phyloP scores from a whole-genome alignment of 2,113 vertebrate genomes.

The Laticauda colubrina region DNA sequence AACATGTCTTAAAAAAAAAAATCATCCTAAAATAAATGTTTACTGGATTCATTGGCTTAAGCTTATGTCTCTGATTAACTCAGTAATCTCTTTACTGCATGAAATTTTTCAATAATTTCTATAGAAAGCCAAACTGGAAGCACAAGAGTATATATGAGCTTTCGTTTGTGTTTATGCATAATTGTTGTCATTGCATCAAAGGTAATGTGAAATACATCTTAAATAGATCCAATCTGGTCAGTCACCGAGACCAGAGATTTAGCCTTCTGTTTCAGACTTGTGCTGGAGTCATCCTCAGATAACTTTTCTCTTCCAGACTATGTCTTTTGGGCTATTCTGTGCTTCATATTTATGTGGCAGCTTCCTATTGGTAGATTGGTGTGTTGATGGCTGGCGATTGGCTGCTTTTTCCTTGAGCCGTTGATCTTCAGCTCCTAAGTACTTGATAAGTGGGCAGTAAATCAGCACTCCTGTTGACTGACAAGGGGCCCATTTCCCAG shows the following conservation, averaged over 20 bases:
- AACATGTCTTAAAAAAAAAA: not conserved
- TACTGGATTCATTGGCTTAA: slow-evolving; percentile 17
- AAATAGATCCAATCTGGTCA: not conserved
- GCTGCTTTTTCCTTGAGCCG: not conserved
- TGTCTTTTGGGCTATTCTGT: not conserved
- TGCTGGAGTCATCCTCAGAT: too few species aligned
- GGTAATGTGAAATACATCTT: not conserved
- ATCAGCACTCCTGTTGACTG: not conserved
- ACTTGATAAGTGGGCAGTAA: not conserved
- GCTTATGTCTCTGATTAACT: not conserved
- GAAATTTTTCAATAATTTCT: slow-evolving; percentile 30
- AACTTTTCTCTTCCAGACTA: not conserved
- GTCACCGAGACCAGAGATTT: not conserved
- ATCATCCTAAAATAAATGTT: not conserved
- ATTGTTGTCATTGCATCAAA: not conserved
- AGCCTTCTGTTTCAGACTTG: not conserved
- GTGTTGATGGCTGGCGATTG: not conserved
- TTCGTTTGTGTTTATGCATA: not conserved
- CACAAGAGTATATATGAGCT: not conserved
- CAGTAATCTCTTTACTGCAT: not conserved
- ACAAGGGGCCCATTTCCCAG: not conserved
- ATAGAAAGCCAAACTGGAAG: not conserved
- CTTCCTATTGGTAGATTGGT: not conserved
- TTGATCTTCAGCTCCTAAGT: not conserved
- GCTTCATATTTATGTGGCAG: not conserved